Base-by-base conservation (phyloP, 2,797 vertebrate genomes). In the Chromis chromis region DNA sequence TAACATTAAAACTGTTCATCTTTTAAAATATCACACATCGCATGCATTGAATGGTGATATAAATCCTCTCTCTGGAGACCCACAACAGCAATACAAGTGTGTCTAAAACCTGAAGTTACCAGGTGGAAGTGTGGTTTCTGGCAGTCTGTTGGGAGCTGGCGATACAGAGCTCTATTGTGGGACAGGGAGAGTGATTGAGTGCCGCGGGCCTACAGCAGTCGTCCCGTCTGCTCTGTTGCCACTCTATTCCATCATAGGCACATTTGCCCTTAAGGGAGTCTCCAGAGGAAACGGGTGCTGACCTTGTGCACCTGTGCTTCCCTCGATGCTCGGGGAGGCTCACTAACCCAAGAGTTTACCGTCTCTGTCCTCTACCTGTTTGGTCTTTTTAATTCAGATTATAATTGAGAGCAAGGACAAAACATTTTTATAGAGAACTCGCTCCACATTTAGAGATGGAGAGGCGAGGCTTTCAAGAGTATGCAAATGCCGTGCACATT, bases 171-270 rank as follows among this genome's bases (percentile, higher is more conserved):
- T 76, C 78, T 76, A 78, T 78, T 78, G 80, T 82, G 70, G 88
- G 89, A 87, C 78, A 22, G 78, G 88, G 89, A 92, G 92, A 93
- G 85, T 94, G 94, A 95, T 95, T 90, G 93, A 94, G 89, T 91
- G 94, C 94, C 90, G 77, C 64, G 65, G 88, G 92, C 89, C 89
- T 88, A 74, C 91, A 86, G 86, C 91, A 87, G 89, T 89, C 79
- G 86, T 92, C 90, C 92, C 90, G 91, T 93, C 92, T 92, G 90
- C 90, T 94, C 83, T 74, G 81, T 86, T 89, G 88, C 90, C 88
- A 81, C 88, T 88, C 84, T 75, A 92, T 93, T 95, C 91, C 90
- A 95, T 94, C 94, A 95, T 88, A 70, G 86, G 70, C 81, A 77
- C 89, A 86, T 90, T 90, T 83, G 86, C 80, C 93, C 89, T 86